These are phyloP conservation scores for Endotricha flammealis DNA, from an alignment of 2,888 invertebrate species.

Conservation along the genomic window DNA sequence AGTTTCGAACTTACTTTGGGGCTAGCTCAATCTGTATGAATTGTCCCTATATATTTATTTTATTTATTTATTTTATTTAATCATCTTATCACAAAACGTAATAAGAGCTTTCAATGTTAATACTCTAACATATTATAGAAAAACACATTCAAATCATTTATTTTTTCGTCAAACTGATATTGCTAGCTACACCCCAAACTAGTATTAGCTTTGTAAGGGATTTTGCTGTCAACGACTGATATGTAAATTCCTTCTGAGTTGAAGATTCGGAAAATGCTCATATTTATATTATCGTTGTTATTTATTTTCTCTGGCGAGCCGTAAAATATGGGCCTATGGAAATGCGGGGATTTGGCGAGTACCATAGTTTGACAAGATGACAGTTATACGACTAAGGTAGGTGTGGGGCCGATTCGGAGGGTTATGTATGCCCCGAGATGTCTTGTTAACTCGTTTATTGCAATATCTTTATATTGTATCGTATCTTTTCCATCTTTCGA, in stretches of 20 bases:
- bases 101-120: too few species aligned
- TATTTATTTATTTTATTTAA: too few species aligned
- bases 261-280: conserved; percentile 63
- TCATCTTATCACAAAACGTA: too few species aligned
- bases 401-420: conserved; percentile 27
- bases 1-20: too few species aligned
- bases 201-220: conserved; percentile 55
- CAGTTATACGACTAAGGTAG: conserved; percentile 58
- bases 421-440: conserved; percentile 33
- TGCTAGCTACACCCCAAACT: conserved; percentile 36
- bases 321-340: conserved; percentile 73
- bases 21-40: too few species aligned
- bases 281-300: conserved; percentile 71
- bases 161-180: conserved; percentile 34
- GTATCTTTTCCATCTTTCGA: conserved; percentile 27
- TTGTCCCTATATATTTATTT: too few species aligned
- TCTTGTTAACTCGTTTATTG: conserved; percentile 59
- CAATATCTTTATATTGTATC: conserved; percentile 38
- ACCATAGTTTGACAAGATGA: conserved; percentile 72
- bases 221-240: conserved; percentile 70
- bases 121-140: too few species aligned
- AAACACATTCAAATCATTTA: conserved; percentile 10
- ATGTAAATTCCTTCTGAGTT: conserved; percentile 68
- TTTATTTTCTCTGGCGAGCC: conserved; percentile 72
- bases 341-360: conserved; percentile 66